Evolutionary conservation across 2,113 vertebrate genomes (phyloP).

Genomic region (Peromyscus polionotus): DNA sequence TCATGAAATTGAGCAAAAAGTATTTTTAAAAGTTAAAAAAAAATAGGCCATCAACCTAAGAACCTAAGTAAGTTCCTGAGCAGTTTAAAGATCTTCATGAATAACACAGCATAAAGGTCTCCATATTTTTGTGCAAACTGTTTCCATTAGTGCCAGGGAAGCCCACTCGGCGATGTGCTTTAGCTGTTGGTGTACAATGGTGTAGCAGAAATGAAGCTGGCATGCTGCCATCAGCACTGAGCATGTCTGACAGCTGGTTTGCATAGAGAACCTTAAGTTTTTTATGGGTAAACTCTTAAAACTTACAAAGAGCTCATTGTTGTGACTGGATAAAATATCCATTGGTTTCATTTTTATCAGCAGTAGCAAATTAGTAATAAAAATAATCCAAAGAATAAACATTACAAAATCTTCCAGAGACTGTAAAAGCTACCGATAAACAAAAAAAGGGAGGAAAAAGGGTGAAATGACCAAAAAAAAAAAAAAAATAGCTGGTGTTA

Average conservation of each 20-base stretch:
- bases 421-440: not conserved
- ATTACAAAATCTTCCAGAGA: not conserved
- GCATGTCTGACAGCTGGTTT: not conserved
- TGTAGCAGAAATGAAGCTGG: not conserved
- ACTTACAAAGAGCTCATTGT: not conserved
- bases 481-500: not conserved
- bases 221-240: not conserved
- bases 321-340: not conserved
- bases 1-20: not conserved
- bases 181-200: not conserved
- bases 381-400: not conserved
- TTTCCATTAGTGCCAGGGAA: not conserved
- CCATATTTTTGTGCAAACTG: too few species aligned
- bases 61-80: not conserved
- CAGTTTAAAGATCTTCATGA: not conserved
- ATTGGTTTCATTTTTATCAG: not conserved
- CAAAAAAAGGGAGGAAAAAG: not conserved
- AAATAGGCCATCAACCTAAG: not conserved
- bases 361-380: conserved; percentile 19
- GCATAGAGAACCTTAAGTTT: not conserved
- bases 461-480: not conserved
- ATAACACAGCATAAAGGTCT: not conserved
- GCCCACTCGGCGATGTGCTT: not conserved
- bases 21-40: not conserved
- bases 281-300: conserved; percentile 30